phyloP scores from a whole-genome alignment of 1,140 invertebrate species.

The Nasonia vitripennis region DNA sequence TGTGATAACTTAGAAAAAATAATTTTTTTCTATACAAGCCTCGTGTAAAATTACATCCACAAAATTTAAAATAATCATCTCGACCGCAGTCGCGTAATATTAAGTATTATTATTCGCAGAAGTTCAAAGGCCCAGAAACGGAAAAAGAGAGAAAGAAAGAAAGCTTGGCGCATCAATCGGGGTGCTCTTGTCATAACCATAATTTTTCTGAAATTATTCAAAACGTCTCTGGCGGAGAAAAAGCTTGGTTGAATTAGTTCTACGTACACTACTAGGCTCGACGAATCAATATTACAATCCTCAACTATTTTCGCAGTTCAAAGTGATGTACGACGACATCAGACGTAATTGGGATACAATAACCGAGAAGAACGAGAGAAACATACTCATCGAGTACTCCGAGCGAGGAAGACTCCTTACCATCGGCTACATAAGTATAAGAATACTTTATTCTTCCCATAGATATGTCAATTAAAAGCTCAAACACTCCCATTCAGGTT shows the following conservation, averaged over 20 bases:
- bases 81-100: no score
- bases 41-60: no score
- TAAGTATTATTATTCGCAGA: no score
- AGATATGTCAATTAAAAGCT: not conserved
- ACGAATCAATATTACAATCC: not conserved
- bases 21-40: no score
- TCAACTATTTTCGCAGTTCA: not conserved
- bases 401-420: not conserved
- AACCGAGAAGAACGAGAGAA: not conserved
- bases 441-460: not conserved
- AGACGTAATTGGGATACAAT: not conserved
- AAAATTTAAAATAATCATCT: no score
- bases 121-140: not conserved
- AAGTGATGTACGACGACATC: not conserved
- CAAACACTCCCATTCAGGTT: not conserved
- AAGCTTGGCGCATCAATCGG: no score
- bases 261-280: not conserved
- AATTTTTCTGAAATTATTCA: not conserved
- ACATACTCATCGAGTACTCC: constrained; percentile 12
- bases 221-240: not conserved
- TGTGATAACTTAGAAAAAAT: no score
- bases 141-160: not conserved
- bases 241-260: not conserved
- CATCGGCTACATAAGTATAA: constrained; percentile 1
- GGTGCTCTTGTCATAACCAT: not conserved